These are phyloP conservation scores for Troglohyphantes excavatus DNA, from an alignment of 2,888 invertebrate species.

Conservation along the genomic window DNA sequence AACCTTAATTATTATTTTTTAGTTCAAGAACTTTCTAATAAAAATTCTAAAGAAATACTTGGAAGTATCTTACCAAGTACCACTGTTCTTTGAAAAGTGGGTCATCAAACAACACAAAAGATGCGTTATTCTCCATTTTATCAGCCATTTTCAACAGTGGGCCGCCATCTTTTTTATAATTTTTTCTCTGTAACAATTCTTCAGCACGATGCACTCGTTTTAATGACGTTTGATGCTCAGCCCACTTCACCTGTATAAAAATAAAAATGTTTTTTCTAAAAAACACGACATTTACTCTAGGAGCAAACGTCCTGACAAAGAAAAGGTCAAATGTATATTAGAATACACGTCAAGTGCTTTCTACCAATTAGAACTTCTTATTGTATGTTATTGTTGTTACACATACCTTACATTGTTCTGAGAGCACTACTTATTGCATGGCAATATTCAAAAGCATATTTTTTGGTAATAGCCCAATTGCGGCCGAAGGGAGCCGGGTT, in stretches of 20 bases:
- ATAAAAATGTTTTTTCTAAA: background rate
- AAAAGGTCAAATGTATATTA: too few relatives aligned
- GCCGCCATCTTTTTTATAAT: conserved; percentile 9
- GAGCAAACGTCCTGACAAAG: too few relatives aligned
- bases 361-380: too few relatives aligned
- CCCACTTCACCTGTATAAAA: conserved; percentile 55
- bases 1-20: background rate
- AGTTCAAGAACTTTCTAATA: background rate
- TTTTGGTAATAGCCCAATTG: too few relatives aligned
- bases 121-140: background rate
- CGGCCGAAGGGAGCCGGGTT: too few relatives aligned
- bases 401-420: too few relatives aligned
- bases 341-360: too few relatives aligned
- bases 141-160: background rate
- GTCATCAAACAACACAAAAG: conserved; percentile 73
- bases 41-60: too few relatives aligned
- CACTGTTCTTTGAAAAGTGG: conserved; percentile 80
- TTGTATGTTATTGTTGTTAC: too few relatives aligned
- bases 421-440: too few relatives aligned
- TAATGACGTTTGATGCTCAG: conserved; percentile 39
- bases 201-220: conserved; percentile 32
- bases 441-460: too few relatives aligned
- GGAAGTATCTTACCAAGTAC: conserved; percentile 79
- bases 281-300: too few relatives aligned
- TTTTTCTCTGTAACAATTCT: background rate